Conservation (phyloP, 2,113 vertebrate genomes). For the Holacanthus passer region DNA sequence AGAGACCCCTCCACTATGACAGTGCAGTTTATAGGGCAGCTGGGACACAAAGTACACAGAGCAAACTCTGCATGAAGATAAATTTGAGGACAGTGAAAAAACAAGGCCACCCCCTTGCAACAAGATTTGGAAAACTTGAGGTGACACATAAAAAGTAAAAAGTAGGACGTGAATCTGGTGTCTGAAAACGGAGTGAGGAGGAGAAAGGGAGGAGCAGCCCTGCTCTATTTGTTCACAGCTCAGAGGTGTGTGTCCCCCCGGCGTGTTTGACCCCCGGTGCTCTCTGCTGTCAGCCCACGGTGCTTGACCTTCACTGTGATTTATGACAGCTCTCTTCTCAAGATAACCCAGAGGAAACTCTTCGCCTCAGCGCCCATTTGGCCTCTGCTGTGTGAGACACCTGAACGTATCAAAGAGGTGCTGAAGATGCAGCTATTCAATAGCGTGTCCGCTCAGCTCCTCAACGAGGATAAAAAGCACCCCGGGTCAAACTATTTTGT, state of each 20-base stretch:
- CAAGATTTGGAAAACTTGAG: constrained; percentile 67
- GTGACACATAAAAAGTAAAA: constrained; percentile 76
- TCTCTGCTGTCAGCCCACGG: constrained; percentile 46
- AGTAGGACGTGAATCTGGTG: constrained; percentile 67
- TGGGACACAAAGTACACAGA: constrained; percentile 44
- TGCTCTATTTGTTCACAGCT: constrained; percentile 64
- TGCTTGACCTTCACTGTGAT: constrained; percentile 70
- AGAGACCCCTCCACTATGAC: background rate
- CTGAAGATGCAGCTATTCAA: constrained; percentile 44
- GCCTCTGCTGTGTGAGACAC: constrained; percentile 11
- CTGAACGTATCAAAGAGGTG: constrained; percentile 29
- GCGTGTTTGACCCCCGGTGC: constrained; percentile 57
- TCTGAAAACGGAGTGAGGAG: constrained; percentile 29
- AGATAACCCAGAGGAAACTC: constrained; percentile 30
- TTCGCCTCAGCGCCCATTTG: background rate
- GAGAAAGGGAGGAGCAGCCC: constrained; percentile 22
- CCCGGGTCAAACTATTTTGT: constrained; percentile 34
- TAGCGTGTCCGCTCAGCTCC: too few relatives aligned
- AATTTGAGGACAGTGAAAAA: constrained; percentile 56
- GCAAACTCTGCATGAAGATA: constrained; percentile 41
- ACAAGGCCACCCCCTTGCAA: constrained; percentile 65
- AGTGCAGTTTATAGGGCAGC: constrained; percentile 30
- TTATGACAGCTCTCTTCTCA: constrained; percentile 56
- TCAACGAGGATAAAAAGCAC: constrained; percentile 5
- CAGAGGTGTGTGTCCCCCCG: constrained; percentile 31